Evolutionary conservation across 2,888 invertebrate genomes (phyloP).

Genomic region (Chirona hameri): DNA sequence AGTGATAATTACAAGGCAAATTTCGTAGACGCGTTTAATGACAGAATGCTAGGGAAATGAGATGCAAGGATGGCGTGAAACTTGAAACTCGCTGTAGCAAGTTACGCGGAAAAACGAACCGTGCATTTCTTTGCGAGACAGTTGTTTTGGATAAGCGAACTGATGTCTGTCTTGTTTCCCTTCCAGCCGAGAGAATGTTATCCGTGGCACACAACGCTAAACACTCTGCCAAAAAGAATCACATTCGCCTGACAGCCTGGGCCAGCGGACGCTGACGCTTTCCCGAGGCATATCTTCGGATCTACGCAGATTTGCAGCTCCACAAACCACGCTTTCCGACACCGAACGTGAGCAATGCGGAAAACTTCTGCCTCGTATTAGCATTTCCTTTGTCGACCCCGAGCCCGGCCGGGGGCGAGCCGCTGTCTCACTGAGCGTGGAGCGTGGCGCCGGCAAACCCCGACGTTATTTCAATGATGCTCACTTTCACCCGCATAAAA

Average conservation of each 20-base stretch:
- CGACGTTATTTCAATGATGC: slow-evolving; percentile 7
- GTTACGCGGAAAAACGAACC: no score
- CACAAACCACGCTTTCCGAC: not conserved
- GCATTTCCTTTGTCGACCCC: not conserved
- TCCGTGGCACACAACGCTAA: not conserved
- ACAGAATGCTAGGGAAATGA: not conserved
- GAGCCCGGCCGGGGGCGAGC: not conserved
- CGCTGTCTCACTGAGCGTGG: not conserved
- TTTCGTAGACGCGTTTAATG: not conserved
- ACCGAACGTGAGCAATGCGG: not conserved
- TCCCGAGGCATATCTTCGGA: no score
- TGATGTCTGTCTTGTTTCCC: no score
- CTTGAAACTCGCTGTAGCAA: not conserved
- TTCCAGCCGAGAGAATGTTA: no score
- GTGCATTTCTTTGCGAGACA: no score
- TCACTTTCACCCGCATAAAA: slow-evolving; percentile 10
- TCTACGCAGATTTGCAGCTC: not conserved
- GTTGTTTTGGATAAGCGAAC: no score
- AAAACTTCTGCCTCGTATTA: not conserved
- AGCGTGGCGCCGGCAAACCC: not conserved
- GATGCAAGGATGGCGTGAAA: not conserved
- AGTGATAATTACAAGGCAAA: not conserved
- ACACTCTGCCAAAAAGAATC: not conserved
- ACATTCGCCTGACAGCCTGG: no score
- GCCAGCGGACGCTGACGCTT: no score